phyloP scores from a whole-genome alignment of 1,140 invertebrate genomes.

The Neuroterus valhalla region DNA sequence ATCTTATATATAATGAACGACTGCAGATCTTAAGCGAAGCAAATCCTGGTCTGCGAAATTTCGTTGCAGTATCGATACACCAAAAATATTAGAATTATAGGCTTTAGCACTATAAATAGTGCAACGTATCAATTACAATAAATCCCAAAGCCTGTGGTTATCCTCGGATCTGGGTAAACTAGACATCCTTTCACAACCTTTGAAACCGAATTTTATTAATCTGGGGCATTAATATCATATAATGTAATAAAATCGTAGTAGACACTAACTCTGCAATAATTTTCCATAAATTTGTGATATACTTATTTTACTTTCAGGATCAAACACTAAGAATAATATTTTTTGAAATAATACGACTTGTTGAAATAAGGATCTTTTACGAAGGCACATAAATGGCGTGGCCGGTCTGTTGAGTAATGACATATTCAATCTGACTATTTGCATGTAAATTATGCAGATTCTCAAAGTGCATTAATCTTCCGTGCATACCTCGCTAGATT shows the following conservation, averaged over 20 bases:
- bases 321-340: no score
- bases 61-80: background rate
- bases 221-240: no score
- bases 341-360: conserved; percentile 9
- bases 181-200: background rate
- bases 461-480: conserved; percentile 57
- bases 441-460: conserved; percentile 59
- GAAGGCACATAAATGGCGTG: conserved; percentile 7
- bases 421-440: conserved; percentile 58
- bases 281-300: no score
- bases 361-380: conserved; percentile 29
- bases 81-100: conserved; percentile 5
- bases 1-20: no score
- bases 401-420: conserved; percentile 7
- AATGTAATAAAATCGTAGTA: no score
- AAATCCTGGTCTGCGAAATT: background rate
- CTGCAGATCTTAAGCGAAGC: background rate
- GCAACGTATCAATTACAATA: conserved; percentile 14
- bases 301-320: no score
- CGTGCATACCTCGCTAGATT: conserved; percentile 44
- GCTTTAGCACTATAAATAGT: conserved; percentile 23
- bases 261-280: no score
- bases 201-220: conserved; percentile 13
- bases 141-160: conserved; percentile 19
- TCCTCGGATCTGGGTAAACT: background rate